A percentile compares a stretch with the other conserved stretches of the same genome.
phyloP scores from a whole-genome alignment of 2,888 invertebrate genomes.

The Drosophila buzzatii region DNA sequence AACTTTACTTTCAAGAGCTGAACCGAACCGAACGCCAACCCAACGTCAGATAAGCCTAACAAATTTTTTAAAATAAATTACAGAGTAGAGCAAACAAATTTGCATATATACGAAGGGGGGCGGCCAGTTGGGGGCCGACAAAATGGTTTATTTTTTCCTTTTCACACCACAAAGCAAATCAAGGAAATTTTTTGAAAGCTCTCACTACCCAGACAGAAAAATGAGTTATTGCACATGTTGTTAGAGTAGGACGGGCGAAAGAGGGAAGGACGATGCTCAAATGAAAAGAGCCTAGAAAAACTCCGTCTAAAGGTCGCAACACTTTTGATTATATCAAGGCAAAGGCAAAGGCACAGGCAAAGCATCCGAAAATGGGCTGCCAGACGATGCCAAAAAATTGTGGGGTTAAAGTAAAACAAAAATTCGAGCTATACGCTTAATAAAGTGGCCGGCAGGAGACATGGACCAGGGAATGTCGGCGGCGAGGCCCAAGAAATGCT shows the following conservation, averaged over 20 bases:
- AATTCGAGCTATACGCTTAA: slow-evolving; percentile 72
- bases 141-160: slow-evolving; percentile 55
- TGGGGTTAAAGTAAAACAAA: slow-evolving; percentile 45
- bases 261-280: background rate
- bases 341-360: slow-evolving; percentile 21
- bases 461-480: slow-evolving; percentile 10
- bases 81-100: slow-evolving; percentile 80
- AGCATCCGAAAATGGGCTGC: slow-evolving; percentile 48
- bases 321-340: slow-evolving; percentile 78
- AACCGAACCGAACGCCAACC: slow-evolving; percentile 40
- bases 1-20: slow-evolving; percentile 57
- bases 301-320: slow-evolving; percentile 64
- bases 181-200: slow-evolving; percentile 73
- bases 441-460: slow-evolving; percentile 62
- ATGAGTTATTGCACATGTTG: slow-evolving; percentile 77
- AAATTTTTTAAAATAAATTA: slow-evolving; percentile 81
- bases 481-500: slow-evolving; percentile 63
- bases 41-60: slow-evolving; percentile 76
- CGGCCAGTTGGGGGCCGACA: slow-evolving; percentile 27
- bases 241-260: background rate
- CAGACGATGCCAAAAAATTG: slow-evolving; percentile 55
- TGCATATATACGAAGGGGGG: slow-evolving; percentile 63
- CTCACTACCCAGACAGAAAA: slow-evolving; percentile 56
- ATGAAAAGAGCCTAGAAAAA: slow-evolving; percentile 38
- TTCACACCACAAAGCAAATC: slow-evolving; percentile 80